Evolutionary conservation across 2,797 vertebrate genomes (phyloP).

Genomic region (Acomys russatus): DNA sequence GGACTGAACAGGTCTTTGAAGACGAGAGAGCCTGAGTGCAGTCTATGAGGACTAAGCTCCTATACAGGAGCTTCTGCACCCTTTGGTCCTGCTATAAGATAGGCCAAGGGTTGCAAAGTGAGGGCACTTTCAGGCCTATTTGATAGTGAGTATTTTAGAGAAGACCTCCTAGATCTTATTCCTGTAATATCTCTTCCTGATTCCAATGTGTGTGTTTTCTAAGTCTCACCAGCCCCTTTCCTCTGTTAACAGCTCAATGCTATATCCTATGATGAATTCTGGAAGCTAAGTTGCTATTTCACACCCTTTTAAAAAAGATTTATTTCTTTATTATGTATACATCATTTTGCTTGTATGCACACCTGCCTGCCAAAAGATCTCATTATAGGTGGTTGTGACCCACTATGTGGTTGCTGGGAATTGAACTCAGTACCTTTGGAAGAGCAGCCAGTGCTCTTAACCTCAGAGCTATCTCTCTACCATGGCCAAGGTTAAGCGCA

Average conservation of each 20-base stretch:
- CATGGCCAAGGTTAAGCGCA: background rate
- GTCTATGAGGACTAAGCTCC: background rate
- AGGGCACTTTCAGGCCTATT: background rate
- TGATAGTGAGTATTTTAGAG: background rate
- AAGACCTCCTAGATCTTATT: background rate
- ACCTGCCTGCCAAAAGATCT: too few relatives aligned
- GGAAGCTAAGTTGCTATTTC: background rate
- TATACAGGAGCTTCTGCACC: too few relatives aligned
- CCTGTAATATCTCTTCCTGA: background rate
- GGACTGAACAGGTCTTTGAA: conserved; percentile 29
- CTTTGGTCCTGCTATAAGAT: background rate
- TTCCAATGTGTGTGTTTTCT: background rate
- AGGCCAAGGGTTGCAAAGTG: background rate
- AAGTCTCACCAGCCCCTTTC: background rate
- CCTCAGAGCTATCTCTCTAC: too few relatives aligned
- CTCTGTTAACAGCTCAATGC: background rate
- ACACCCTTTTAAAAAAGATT: background rate
- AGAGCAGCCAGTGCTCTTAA: too few relatives aligned
- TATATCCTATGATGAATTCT: background rate
- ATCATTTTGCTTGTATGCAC: too few relatives aligned
- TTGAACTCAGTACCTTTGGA: too few relatives aligned
- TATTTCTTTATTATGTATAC: too few relatives aligned
- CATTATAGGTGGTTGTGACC: too few relatives aligned
- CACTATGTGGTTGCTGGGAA: too few relatives aligned
- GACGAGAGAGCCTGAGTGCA: conserved; percentile 13